Percentiles rank a stretch among this genome's conserved stretches.
Conservation (phyloP, 2,888 invertebrate genomes). For the Vandiemenella viatica region DNA sequence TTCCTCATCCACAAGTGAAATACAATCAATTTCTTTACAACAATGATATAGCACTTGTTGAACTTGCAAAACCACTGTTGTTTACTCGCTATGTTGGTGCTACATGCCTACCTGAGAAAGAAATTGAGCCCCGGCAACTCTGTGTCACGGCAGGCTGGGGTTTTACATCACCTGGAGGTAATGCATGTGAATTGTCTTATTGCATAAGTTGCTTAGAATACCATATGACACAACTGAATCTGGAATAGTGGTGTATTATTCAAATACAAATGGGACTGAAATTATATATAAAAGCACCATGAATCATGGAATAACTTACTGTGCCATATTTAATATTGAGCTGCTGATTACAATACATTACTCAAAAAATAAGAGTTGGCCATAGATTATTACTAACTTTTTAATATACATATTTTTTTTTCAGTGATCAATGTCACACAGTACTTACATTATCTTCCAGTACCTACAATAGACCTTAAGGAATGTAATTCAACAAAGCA, state of each 20-base stretch:
- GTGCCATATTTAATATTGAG: too few relatives aligned
- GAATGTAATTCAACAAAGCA: constrained; percentile 46
- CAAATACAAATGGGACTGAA: too few relatives aligned
- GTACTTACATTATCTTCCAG: constrained; percentile 37
- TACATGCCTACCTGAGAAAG: constrained; percentile 37
- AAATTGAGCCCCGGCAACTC: constrained; percentile 31
- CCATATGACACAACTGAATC: too few relatives aligned
- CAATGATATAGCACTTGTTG: constrained; percentile 41
- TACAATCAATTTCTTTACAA: constrained; percentile 39
- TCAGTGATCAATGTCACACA: constrained; percentile 32
- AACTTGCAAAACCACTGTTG: constrained; percentile 34
- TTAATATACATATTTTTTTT: constrained; percentile 20
- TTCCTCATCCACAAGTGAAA: constrained; percentile 38
- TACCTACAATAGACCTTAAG: constrained; percentile 35
- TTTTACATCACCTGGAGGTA: constrained; percentile 34
- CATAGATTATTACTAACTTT: too few relatives aligned
- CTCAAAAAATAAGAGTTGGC: too few relatives aligned
- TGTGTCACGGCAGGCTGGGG: constrained; percentile 46
- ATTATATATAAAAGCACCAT: too few relatives aligned
- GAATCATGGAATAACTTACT: too few relatives aligned
- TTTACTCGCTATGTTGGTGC: constrained; percentile 38
- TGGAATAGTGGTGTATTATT: too few relatives aligned
- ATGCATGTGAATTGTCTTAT: not conserved
- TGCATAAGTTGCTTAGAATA: too few relatives aligned
- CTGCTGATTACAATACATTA: too few relatives aligned